Evolutionary conservation across 2,113 vertebrate genomes (phyloP), one percentile per base, ranked within the genome.

Genomic region (Pyxicephalus adspersus): DNA sequence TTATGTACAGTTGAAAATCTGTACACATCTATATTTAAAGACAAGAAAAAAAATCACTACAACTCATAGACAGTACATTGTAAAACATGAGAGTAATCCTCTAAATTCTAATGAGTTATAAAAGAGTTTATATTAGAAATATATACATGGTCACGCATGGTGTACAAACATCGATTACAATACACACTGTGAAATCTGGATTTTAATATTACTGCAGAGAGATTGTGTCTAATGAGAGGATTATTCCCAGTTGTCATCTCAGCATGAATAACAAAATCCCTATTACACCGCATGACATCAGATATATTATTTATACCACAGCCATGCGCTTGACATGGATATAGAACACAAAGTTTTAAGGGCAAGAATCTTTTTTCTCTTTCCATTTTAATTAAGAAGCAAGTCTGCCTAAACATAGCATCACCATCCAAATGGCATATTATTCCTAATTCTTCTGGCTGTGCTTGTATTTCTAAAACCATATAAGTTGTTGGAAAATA

Each of bases 191-290:
- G 80, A n/a, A 65, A 82, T 75, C 22, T 74, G 71, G 58, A 64
- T 82, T 82, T 82, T 45, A 75, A 45, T 82, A 82, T 75, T 60
- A 17, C 61, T 82, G 80, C 71, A 75, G 80, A 58, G 76, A 78
- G 80, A 75, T 75, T 75, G 51, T 50, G 51, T 66, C 81, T 84
- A 87, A 82, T 82, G 80, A 82, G 70, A 38, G 71, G 80, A 82
- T 82, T 75, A 82, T 28, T n/a, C 51, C 28, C 71, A 75, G 51
- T 66, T 66, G 51, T 52, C 34, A 57, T 81, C 79, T 55, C 79
- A 74, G 79, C 60, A 31, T 74, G 79, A 64, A 77, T 76, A 67
- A 29, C 55, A 77, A 76, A 76, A 76, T 67, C 54, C 64, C 52
- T 31, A 72, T 58, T 77, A 67, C 70, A 74, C 79, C 22, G 68